A percentile compares a stretch with the other conserved stretches of the same genome.
Conservation (phyloP, 2,888 invertebrate genomes). For the Minunthozetes semirufus region DNA sequence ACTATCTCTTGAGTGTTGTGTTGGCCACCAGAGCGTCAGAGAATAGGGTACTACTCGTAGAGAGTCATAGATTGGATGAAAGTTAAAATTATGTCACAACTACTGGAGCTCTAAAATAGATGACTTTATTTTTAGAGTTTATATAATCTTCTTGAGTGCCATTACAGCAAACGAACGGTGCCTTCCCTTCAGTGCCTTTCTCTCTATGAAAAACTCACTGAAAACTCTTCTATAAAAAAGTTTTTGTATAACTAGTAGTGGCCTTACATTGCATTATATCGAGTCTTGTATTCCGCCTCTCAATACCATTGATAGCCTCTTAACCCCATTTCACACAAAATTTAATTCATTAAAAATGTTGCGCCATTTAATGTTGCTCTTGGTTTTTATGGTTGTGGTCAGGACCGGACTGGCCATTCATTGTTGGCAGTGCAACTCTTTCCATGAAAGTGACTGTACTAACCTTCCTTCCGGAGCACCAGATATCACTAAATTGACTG, state of each 20-base stretch:
- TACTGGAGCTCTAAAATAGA: conserved; percentile 22
- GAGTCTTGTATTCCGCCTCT: not conserved
- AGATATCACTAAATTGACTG: not conserved
- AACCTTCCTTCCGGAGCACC: not conserved
- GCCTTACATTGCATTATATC: not conserved
- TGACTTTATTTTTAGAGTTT: conserved; percentile 7
- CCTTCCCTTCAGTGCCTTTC: not conserved
- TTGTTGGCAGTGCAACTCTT: conserved; percentile 34
- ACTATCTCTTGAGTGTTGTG: not conserved
- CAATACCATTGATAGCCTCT: conserved; percentile 6
- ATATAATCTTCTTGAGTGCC: conserved; percentile 4
- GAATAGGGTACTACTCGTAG: not conserved
- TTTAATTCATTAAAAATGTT: not conserved
- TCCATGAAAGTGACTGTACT: not conserved
- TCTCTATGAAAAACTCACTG: not conserved
- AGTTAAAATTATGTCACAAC: conserved; percentile 12
- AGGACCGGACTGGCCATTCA: conserved; percentile 18
- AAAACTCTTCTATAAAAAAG: not conserved
- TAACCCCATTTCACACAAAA: conserved; percentile 8
- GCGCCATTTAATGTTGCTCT: not conserved
- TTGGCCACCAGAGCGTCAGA: not conserved
- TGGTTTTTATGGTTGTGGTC: not conserved
- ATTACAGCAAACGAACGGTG: not conserved
- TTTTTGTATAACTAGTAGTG: conserved; percentile 1
- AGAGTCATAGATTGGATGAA: not conserved